Evolutionary conservation across 2,797 vertebrate genomes (phyloP).

Genomic region (Corythornis leucogaster): DNA sequence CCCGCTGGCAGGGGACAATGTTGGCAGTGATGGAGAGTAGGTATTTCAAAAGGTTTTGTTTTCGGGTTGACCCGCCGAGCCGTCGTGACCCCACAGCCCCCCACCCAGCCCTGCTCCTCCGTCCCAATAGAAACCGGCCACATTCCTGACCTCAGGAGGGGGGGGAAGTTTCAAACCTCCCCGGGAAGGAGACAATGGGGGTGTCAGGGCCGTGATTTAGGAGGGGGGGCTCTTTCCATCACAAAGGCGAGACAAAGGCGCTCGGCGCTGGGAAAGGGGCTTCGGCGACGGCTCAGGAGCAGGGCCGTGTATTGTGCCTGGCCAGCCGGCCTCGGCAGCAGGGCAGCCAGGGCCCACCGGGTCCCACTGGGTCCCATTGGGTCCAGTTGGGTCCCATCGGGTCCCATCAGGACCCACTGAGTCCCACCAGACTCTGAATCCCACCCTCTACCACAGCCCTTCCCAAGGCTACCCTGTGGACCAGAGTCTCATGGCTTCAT

Average conservation of each 20-base stretch:
- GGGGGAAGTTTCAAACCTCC: conserved; percentile 78
- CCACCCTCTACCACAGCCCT: neutral
- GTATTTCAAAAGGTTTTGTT: conserved; percentile 85
- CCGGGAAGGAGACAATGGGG: conserved; percentile 78
- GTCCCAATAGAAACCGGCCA: conserved; percentile 78
- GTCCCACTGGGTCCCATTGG: neutral
- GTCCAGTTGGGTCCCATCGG: neutral
- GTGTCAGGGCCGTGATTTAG: conserved; percentile 83
- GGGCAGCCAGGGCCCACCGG: neutral
- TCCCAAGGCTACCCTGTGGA: neutral
- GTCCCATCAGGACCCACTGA: rapidly evolving
- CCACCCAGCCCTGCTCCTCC: conserved; percentile 75
- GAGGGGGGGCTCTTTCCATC: conserved; percentile 78
- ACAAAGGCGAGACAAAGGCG: conserved; percentile 81
- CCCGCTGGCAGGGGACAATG: conserved; percentile 84
- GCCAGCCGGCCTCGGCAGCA: neutral
- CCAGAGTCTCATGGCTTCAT: neutral
- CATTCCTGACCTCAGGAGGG: conserved; percentile 80
- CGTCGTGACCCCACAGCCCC: conserved; percentile 73
- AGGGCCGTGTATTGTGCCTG: conserved; percentile 10
- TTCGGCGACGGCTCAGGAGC: conserved; percentile 40
- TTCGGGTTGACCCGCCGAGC: conserved; percentile 76
- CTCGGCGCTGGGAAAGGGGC: conserved; percentile 68
- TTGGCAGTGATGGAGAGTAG: conserved; percentile 86
- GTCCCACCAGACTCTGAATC: neutral